Conservation (phyloP, 2,797 vertebrate species). For the Hydrocynus forskahlii region DNA sequence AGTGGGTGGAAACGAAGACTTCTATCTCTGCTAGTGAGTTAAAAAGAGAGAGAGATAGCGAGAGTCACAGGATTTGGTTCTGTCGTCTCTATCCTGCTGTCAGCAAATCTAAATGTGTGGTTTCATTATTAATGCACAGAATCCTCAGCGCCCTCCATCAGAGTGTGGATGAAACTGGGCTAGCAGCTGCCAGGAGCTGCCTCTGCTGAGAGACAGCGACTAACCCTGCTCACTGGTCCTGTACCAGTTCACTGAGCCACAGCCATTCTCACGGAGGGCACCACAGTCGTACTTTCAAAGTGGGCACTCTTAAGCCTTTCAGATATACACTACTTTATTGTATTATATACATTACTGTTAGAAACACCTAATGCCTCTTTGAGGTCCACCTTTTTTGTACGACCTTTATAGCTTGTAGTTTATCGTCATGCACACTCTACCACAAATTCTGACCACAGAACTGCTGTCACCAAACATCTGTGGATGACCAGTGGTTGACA, state of each 20-base stretch:
- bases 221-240: conserved; percentile 18
- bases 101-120: conserved; percentile 73
- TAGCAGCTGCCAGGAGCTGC: conserved; percentile 62
- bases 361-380: neutral
- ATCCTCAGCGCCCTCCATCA: conserved; percentile 73
- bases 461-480: neutral
- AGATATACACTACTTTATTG: neutral
- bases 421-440: neutral
- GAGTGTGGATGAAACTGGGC: conserved; percentile 67
- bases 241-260: neutral
- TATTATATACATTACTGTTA: too few species aligned
- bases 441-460: neutral
- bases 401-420: neutral
- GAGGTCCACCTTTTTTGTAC: neutral
- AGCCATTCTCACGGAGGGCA: neutral
- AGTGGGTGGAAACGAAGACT: conserved; percentile 17
- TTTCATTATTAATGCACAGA: conserved; percentile 84
- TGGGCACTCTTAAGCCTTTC: conserved; percentile 1
- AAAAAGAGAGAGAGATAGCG: conserved; percentile 46
- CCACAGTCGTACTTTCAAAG: neutral
- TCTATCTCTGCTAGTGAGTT: conserved; percentile 26
- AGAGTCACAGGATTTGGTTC: conserved; percentile 57
- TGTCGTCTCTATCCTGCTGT: conserved; percentile 66
- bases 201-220: conserved; percentile 40
- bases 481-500: neutral